Conservation (phyloP, 2,797 vertebrate genomes). For the Eurystomus glaucurus region DNA sequence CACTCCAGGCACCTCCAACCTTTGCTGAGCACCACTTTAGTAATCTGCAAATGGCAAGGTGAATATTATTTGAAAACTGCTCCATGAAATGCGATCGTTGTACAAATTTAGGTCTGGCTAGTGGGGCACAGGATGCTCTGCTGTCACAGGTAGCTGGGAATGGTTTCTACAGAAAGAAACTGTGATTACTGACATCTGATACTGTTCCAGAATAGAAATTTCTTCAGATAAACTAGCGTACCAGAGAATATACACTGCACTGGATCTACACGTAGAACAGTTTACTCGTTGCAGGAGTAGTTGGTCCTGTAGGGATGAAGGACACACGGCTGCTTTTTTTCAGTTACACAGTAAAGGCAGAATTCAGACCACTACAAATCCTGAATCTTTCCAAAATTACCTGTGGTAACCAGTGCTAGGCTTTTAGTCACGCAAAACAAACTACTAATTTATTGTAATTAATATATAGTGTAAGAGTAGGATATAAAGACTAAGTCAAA, state of each 20-base stretch:
- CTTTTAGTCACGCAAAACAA: not conserved
- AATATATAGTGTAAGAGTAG: not conserved
- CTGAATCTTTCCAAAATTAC: not conserved
- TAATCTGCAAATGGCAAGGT: slow-evolving; percentile 87
- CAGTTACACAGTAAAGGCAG: not conserved
- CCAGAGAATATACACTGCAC: not conserved
- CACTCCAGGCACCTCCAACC: slow-evolving; percentile 99
- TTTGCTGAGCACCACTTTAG: slow-evolving; percentile 97
- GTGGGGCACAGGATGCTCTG: not conserved
- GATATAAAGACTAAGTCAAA: not conserved
- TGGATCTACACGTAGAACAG: not conserved
- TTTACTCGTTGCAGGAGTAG: not conserved
- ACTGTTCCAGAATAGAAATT: not conserved
- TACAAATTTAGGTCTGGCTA: not conserved
- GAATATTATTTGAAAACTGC: not conserved
- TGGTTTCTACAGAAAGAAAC: not conserved
- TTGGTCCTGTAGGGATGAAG: not conserved
- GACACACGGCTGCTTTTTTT: not conserved
- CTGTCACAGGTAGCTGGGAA: not conserved
- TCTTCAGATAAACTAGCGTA: not conserved
- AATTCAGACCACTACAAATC: not conserved
- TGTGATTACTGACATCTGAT: not conserved
- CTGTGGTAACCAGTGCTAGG: not conserved
- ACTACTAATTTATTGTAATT: not conserved
- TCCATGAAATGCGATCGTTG: not conserved